Percentiles rank a stretch among this genome's conserved stretches.
phyloP scores from a whole-genome alignment of 2,797 vertebrate species.

The Carcharodon carcharias region DNA sequence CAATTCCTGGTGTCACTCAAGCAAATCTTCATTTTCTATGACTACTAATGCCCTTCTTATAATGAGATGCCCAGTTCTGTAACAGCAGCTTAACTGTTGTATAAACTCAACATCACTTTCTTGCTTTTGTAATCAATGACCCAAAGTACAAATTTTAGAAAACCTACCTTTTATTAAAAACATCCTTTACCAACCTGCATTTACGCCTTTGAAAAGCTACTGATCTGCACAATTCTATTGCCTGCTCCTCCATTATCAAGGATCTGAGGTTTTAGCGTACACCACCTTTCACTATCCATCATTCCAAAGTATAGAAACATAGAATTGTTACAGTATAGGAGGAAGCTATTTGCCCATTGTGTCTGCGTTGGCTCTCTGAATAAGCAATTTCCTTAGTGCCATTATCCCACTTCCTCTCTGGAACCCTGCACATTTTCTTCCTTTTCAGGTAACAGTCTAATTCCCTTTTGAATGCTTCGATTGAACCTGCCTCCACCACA shows the following conservation, averaged over 20 bases:
- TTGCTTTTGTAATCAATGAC: background rate
- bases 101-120: conserved; percentile 4
- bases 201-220: background rate
- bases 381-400: too few relatives aligned
- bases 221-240: background rate
- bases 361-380: too few relatives aligned
- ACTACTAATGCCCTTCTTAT: background rate
- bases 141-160: background rate
- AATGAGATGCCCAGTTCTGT: background rate
- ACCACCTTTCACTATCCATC: background rate
- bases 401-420: too few relatives aligned
- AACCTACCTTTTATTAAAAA: background rate
- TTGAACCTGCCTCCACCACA: too few relatives aligned
- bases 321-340: too few relatives aligned
- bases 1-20: background rate
- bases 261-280: background rate
- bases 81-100: background rate
- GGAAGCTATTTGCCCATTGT: too few relatives aligned
- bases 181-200: background rate
- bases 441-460: too few relatives aligned
- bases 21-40: background rate
- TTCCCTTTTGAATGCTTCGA: too few relatives aligned
- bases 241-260: background rate
- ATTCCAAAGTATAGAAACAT: background rate
- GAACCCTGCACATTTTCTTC: too few relatives aligned